Evolutionary conservation across 2,888 invertebrate species (phyloP).

Genomic region (Cryptocephalus moraei): DNA sequence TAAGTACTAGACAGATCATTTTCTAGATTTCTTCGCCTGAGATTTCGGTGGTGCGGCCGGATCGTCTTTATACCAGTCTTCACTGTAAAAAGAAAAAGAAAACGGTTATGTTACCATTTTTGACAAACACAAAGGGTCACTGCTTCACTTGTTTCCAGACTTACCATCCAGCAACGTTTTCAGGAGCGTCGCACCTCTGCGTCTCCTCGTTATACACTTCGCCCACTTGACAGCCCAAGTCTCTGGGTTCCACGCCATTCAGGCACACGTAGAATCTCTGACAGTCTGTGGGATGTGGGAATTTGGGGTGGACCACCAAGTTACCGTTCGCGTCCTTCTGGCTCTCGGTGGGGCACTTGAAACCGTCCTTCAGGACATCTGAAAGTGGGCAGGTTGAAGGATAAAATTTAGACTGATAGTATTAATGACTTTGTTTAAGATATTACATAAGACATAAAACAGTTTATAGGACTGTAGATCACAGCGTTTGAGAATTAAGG

Average conservation of each 20-base stretch:
- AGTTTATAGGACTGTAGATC: too few species aligned
- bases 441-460: too few species aligned
- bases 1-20: neutral
- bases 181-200: constrained; percentile 79
- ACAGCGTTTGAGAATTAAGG: too few species aligned
- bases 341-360: constrained; percentile 68
- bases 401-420: too few species aligned
- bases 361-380: constrained; percentile 75
- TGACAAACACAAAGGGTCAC: too few species aligned
- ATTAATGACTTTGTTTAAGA: too few species aligned
- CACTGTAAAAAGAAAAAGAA: constrained; percentile 42
- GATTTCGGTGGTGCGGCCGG: constrained; percentile 42
- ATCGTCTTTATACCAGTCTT: constrained; percentile 87
- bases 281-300: constrained; percentile 77
- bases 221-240: constrained; percentile 75
- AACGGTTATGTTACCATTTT: too few species aligned
- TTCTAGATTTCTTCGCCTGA: neutral
- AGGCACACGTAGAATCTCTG: constrained; percentile 87
- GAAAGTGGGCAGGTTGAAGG: neutral
- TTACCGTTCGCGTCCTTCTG: constrained; percentile 59
- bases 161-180: constrained; percentile 85
- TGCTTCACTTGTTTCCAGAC: constrained; percentile 22
- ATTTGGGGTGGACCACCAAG: constrained; percentile 72
- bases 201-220: constrained; percentile 85
- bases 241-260: constrained; percentile 77